A percentile compares a stretch with the other conserved stretches of the same genome.
These are phyloP conservation scores for Labeo catla DNA, from an alignment of 2,113 vertebrate genomes.

Conservation along the genomic window DNA sequence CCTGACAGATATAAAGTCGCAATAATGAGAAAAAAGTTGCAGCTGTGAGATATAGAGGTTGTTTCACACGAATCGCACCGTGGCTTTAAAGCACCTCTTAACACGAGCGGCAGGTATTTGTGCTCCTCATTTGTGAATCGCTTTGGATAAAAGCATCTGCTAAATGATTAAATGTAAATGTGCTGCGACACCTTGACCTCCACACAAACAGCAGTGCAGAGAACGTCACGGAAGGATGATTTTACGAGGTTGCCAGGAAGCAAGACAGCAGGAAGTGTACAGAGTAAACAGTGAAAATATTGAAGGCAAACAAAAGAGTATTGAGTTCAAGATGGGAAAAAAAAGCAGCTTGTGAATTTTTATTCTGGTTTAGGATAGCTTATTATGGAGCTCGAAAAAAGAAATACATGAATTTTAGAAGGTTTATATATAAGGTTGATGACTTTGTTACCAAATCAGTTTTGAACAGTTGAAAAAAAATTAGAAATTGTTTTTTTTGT, in stretches of 20 bases:
- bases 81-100: neutral
- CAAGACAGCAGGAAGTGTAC: neutral
- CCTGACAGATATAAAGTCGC: neutral
- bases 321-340: neutral
- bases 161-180: slow-evolving; percentile 23
- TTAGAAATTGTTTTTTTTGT: too few species aligned
- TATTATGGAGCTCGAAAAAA: neutral
- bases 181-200: neutral
- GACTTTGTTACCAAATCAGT: neutral
- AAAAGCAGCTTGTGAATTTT: neutral
- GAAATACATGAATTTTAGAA: neutral
- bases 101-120: neutral
- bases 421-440: neutral
- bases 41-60: neutral
- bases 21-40: neutral
- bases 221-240: neutral
- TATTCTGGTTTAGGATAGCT: neutral
- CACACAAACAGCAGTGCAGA: slow-evolving; percentile 11
- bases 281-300: neutral
- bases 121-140: neutral
- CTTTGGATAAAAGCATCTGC: neutral
- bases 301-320: neutral
- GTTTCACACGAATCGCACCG: neutral
- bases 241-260: neutral
- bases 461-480: too few species aligned